Evolutionary conservation across 2,797 vertebrate genomes (phyloP), one percentile per base, ranked within the genome.

Genomic region (Myotis daubentonii): DNA sequence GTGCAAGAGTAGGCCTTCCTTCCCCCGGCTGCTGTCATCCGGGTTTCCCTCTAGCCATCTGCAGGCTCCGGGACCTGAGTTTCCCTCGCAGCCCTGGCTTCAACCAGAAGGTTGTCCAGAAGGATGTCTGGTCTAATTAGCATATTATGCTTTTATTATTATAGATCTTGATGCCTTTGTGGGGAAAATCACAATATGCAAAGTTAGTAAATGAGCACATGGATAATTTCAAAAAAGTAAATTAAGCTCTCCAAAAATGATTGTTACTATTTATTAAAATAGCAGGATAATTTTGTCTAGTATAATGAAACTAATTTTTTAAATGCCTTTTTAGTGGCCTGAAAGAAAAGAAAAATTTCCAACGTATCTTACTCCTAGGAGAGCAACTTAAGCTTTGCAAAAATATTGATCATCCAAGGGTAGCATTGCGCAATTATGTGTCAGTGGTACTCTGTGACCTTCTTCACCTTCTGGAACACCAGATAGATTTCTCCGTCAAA

Each of bases 401-500:
- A 94, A 89, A 89, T 76, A 51, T 57, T 57, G 65, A 25, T 91
- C 85, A 95, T 88, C 5, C 25, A 86, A 84, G 57, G 36, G 13
- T 81, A 88, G 33, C 33, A 36, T 28, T 81, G 41, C 19, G 66
- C 53, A 65, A 66, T 88, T 74, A 36, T 44, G 7, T 89, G 82
- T 80, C 30, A 22, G 0, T 68, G 44, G 30, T 44, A 57, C 53
- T 83, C 85, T 78, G 49, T 87, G 94, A 93, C 86, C 78, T 87
- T 80, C 71, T 55, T 71, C 66, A 90, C 36, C 53, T 62, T 95
- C 60, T 92, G 20, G 55, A 81, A 57, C 19, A 78, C 66, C 53
- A 93, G 70, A 96, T 95, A 89, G 80, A 95, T 86, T 91, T 82
- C 30, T 87, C 85, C 87, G 41, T 95, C 82, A 89, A 55, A 94